These are phyloP conservation scores for Tragelaphus buxtoni DNA, from an alignment of 2,113 vertebrate genomes.

Conservation along the genomic window DNA sequence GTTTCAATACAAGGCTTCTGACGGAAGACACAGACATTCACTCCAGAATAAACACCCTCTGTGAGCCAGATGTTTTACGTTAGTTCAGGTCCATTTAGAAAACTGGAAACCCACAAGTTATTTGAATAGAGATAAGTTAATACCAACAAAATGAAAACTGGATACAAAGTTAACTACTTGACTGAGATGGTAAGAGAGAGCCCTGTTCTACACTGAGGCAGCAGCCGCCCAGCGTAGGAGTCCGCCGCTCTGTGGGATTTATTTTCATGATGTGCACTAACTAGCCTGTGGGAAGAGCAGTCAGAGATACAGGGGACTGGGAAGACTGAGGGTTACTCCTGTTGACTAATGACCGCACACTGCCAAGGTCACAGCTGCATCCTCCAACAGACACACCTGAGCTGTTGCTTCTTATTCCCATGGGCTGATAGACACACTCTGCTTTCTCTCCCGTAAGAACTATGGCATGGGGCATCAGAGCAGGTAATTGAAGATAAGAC, in stretches of 20 bases:
- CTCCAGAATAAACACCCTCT: neutral
- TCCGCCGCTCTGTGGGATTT: neutral
- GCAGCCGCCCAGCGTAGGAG: neutral
- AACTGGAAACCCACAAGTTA: neutral
- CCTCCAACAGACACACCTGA: neutral
- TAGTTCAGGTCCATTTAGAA: neutral
- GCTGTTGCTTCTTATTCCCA: neutral
- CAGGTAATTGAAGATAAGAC: no score
- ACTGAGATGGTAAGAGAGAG: neutral
- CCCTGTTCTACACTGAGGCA: neutral
- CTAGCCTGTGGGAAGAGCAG: neutral
- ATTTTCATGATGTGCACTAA: neutral
- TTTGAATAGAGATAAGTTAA: neutral
- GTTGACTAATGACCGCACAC: fast-evolving
- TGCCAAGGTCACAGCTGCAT: neutral
- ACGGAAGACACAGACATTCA: neutral
- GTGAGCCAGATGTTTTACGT: fast-evolving
- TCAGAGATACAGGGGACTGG: neutral
- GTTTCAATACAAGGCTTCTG: no score
- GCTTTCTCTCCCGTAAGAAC: neutral
- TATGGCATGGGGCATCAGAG: neutral
- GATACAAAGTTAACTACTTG: neutral
- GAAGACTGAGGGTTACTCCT: neutral
- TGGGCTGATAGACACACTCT: neutral
- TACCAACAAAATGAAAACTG: neutral